Evolutionary conservation across 2,797 vertebrate genomes (phyloP), one percentile per base, ranked within the genome.

Genomic region (Sebastiscus tertius): DNA sequence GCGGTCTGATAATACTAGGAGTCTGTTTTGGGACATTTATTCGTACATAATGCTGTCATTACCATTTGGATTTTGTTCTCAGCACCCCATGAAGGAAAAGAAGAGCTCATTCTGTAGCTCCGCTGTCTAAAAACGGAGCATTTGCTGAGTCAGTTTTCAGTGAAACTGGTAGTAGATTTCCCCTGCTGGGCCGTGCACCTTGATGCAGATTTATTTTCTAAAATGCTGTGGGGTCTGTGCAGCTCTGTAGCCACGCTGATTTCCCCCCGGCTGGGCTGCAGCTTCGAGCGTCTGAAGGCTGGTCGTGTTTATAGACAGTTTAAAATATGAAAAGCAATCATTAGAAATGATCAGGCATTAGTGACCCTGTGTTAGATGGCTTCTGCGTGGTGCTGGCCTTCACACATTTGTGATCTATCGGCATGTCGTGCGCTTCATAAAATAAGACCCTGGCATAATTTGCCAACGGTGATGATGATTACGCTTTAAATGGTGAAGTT

Each of bases 11-110:
- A 67, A 66, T 69, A 84, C 58, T 49, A 26, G 52, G 33, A 74
- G 49, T 72, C 64, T 84, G 78, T 81, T 80, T 80, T 70, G 66
- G 68, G 65, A 79, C 82, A 77, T 83, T 77, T 87, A 80, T 77
- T 83, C 46, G 68, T 36, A 49, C 52, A n/a, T 83, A 88, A 72
- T 87, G 70, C 69, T 31, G 69, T 63, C 36, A 39, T 90, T 75
- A 84, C 64, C 60, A 52, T 83, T 78, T 63, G 39, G 42, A 49
- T 67, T 67, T 74, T 82, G 67, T 81, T 81, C 80, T 81, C 58
- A 76, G n/a, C 22, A 12, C 24, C 66, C 55, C 46, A 26, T 77
- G 36, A 75, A 69, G 72, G 61, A 54, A 31, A 39, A 4, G 63
- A 77, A 56, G 60, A 83, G 39, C 69, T 67, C 66, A 59, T 87